Percentiles rank a stretch among this genome's conserved stretches.
Conservation (phyloP, 1,140 invertebrate species). For the Chrysoperla carnea region DNA sequence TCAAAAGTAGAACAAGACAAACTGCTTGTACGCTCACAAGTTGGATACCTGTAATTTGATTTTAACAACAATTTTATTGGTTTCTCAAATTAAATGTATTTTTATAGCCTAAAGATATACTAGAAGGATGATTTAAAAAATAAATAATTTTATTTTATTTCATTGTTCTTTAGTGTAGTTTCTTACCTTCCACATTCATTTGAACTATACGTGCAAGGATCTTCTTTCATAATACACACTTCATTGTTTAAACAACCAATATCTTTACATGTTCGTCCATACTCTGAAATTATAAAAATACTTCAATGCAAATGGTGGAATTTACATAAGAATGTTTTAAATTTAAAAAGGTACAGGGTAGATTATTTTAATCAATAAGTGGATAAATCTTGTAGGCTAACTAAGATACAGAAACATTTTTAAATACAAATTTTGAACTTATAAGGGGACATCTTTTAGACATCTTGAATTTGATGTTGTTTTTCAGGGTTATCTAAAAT, state of each 20-base stretch:
- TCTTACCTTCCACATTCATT: slow-evolving; percentile 21
- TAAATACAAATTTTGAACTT: no score
- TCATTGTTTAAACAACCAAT: slow-evolving; percentile 54
- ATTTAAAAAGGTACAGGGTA: no score
- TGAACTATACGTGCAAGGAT: slow-evolving; percentile 38
- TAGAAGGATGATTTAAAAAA: not conserved
- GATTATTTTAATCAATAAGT: no score
- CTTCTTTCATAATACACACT: slow-evolving; percentile 49
- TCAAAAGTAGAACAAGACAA: slow-evolving; percentile 14
- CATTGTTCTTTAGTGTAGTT: not conserved
- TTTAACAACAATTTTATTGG: not conserved
- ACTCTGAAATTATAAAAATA: slow-evolving; percentile 34
- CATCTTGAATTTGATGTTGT: no score
- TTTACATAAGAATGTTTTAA: no score
- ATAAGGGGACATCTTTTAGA: no score
- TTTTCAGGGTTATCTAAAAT: no score
- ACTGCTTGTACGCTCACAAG: slow-evolving; percentile 11
- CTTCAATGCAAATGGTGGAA: slow-evolving; percentile 1
- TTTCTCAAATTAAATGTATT: not conserved
- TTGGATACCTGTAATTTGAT: slow-evolving; percentile 14
- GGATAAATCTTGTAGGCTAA: no score
- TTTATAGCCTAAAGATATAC: not conserved
- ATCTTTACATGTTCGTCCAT: slow-evolving; percentile 52
- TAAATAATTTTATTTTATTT: not conserved
- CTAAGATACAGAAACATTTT: no score